A percentile compares a stretch with the other conserved stretches of the same genome.
phyloP scores from a whole-genome alignment of 1,140 invertebrate species.

The Rhagoletis zephyria region DNA sequence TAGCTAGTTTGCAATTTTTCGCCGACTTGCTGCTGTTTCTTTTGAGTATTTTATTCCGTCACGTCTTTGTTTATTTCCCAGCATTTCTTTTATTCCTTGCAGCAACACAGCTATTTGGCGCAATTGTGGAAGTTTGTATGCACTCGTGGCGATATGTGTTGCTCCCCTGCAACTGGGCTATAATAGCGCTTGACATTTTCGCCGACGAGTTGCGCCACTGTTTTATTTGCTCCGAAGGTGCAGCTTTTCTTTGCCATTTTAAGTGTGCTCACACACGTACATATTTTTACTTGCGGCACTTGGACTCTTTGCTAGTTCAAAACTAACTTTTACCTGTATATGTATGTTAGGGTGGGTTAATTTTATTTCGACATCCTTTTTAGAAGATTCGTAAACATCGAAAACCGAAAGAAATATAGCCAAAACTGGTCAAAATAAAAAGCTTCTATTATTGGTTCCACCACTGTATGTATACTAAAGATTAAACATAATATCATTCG shows the following conservation, averaged over 20 bases:
- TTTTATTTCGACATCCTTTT: no score
- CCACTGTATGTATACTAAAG: no score
- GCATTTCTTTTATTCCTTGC: neutral
- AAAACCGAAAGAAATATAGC: no score
- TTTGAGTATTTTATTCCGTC: conserved; percentile 7
- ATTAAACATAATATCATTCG: no score
- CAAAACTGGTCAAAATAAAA: no score
- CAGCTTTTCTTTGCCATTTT: neutral
- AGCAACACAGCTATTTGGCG: neutral
- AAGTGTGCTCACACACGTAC: neutral
- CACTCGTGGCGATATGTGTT: no score
- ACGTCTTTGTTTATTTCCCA: neutral
- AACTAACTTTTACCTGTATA: no score
- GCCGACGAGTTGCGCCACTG: neutral
- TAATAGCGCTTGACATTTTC: conserved; percentile 30
- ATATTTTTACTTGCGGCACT: neutral
- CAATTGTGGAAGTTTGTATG: conserved; percentile 16
- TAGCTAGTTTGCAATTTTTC: conserved; percentile 12
- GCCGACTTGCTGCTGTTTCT: neutral
- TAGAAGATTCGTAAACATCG: no score
- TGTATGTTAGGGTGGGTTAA: no score
- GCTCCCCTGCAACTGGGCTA: neutral
- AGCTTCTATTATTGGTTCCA: no score
- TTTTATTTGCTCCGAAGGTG: neutral
- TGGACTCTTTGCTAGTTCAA: neutral